These are phyloP conservation scores for Elysia chlorotica DNA, from an alignment of 1,140 invertebrate genomes.

Conservation along the genomic window DNA sequence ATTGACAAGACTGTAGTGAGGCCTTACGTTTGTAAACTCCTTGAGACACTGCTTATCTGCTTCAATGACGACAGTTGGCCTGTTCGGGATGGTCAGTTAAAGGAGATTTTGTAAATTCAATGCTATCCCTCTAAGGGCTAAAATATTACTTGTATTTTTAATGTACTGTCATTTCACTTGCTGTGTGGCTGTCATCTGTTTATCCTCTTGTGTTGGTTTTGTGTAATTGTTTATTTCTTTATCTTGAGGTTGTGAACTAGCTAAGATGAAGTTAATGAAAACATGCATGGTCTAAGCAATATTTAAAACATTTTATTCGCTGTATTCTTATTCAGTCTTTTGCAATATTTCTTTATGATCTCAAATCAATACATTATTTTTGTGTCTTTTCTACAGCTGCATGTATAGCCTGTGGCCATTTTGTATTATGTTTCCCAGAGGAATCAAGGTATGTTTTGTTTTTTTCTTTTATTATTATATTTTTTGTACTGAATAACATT, in stretches of 20 bases:
- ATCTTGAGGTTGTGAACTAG: too few species aligned
- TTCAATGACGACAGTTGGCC: constrained; percentile 70
- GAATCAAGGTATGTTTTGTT: constrained; percentile 57
- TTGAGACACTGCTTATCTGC: constrained; percentile 64
- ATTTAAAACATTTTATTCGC: not conserved
- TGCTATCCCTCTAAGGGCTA: too few species aligned
- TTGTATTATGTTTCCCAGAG: constrained; percentile 65
- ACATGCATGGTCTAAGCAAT: too few species aligned
- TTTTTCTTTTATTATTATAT: not conserved
- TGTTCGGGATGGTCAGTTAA: constrained; percentile 66
- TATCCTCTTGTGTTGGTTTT: too few species aligned
- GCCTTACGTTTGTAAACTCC: constrained; percentile 60
- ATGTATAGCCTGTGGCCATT: constrained; percentile 68
- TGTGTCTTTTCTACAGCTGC: constrained; percentile 60
- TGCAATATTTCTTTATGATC: not conserved
- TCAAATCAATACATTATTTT: not conserved
- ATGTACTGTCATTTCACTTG: too few species aligned
- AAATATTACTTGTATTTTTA: too few species aligned
- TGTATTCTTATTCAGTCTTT: not conserved
- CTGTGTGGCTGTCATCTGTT: too few species aligned
- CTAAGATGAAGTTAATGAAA: too few species aligned
- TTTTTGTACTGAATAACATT: constrained; percentile 1
- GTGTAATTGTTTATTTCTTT: too few species aligned
- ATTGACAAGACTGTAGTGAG: constrained; percentile 60
- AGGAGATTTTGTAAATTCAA: too few species aligned